A percentile compares a stretch with the other conserved stretches of the same genome.
Conservation (phyloP, 2,888 invertebrate species). For the Automeris io region DNA sequence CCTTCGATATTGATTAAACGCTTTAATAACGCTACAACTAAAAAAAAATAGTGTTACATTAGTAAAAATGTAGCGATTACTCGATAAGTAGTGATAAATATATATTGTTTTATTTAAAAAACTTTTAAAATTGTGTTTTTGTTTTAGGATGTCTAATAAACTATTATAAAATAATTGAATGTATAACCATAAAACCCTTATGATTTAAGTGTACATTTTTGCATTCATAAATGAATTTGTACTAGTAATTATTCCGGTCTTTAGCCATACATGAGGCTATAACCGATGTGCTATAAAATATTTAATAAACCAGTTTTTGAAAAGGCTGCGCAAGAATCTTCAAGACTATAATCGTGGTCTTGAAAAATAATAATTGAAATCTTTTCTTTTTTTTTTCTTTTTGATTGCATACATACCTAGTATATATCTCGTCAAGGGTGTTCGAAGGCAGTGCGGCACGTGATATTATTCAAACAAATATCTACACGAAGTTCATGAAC, state of each 20-base stretch:
- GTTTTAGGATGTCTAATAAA: not conserved
- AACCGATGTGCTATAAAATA: conserved; percentile 46
- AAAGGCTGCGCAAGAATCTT: conserved; percentile 43
- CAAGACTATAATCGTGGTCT: conserved; percentile 28
- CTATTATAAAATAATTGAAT: not conserved
- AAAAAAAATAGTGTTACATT: too few species aligned
- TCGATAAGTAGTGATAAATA: too few species aligned
- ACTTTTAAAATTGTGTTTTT: not conserved
- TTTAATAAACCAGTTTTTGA: conserved; percentile 63
- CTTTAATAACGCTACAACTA: not conserved
- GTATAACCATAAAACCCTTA: not conserved
- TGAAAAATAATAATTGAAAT: conserved; percentile 12
- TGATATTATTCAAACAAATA: conserved; percentile 67
- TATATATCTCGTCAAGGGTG: conserved; percentile 29
- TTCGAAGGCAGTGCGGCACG: conserved; percentile 46
- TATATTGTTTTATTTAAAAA: too few species aligned
- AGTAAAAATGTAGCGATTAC: too few species aligned
- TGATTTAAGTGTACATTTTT: not conserved
- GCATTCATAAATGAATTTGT: not conserved
- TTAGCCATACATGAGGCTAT: conserved; percentile 24
- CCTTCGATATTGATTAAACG: conserved; percentile 22
- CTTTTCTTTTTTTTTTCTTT: not conserved
- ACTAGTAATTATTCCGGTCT: conserved; percentile 29
- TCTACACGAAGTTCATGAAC: conserved; percentile 73
- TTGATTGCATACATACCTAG: conserved; percentile 44